Evolutionary conservation across 1,140 invertebrate species (phyloP), one percentile per base, ranked within the genome.

Genomic region (Drosophila takahashii): DNA sequence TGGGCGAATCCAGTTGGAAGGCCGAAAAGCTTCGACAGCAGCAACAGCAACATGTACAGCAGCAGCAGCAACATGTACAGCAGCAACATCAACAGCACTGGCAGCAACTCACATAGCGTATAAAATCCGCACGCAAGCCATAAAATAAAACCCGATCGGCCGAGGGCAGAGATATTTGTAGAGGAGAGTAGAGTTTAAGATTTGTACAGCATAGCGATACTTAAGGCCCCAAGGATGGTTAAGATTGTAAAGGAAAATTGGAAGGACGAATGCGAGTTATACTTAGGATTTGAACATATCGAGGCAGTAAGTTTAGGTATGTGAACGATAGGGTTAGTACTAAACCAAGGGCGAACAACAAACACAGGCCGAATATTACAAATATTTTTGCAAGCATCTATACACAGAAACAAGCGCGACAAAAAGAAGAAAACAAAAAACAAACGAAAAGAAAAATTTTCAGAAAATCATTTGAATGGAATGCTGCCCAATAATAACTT

Each of bases 181-280:
- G 65, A 36, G 18, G n/a, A 16, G 64, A 41, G 41, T 87, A 75
- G 83, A 59, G 60, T 69, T 60, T 86, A 86, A 86, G 83, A 83
- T 72, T 79, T 86, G 83, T 86, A 86, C 81, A 86, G 81, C 79
- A 64, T 86, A 86, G 81, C 79, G 83, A 79, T 86, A 86, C 67
- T 77, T 78, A 83, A 54, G 51, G 61, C 51, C 48, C 56, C 41
- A 13, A 16, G 66, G 48, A 69, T 34, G 65, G 61, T 45, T 36
- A 47, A 3, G 66, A 71, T 41, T 71, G 67, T 71, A 71, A 71
- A 70, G 62, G 42, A 58, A 53, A 64, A 42, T 57, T 15, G 22
- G 37, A 45, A 16, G 4, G 27, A 44, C 32, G 67, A 45, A 45
- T 26, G 59, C 59, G 34, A 42, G 59, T 62, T 34, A 62, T 53